These are phyloP conservation scores for Emydura subglobosa DNA, from an alignment of 2,113 vertebrate genomes.

Conservation along the genomic window DNA sequence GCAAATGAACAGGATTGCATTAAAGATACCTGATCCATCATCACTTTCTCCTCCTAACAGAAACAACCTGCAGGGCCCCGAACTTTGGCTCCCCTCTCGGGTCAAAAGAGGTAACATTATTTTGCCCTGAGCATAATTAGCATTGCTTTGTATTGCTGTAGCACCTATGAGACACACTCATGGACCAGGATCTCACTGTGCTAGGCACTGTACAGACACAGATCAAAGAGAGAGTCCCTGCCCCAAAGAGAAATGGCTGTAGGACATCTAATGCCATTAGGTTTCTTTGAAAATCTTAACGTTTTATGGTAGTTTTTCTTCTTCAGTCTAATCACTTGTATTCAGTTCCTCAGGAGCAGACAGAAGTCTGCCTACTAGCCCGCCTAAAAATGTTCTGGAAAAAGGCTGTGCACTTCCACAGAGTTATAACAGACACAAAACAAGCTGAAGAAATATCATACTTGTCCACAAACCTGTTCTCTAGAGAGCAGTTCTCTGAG, in stretches of 20 bases:
- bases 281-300: background rate
- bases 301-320: fast-evolving
- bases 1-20: background rate
- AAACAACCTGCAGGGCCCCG: background rate
- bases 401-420: background rate
- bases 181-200: background rate
- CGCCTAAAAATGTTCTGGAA: background rate
- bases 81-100: background rate
- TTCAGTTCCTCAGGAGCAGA: background rate
- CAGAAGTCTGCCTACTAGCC: background rate
- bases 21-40: background rate
- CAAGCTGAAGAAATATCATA: background rate
- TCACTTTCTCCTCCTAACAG: background rate
- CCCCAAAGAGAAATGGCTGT: background rate
- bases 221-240: background rate
- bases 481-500: background rate
- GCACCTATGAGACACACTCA: background rate
- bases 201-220: background rate
- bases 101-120: background rate
- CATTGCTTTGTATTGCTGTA: background rate
- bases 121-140: background rate
- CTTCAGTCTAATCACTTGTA: background rate
- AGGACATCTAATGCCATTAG: background rate
- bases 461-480: background rate
- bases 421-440: background rate